These are phyloP conservation scores for Smittia sp. DNA, from an alignment of 2,888 invertebrate species.

Conservation along the genomic window DNA sequence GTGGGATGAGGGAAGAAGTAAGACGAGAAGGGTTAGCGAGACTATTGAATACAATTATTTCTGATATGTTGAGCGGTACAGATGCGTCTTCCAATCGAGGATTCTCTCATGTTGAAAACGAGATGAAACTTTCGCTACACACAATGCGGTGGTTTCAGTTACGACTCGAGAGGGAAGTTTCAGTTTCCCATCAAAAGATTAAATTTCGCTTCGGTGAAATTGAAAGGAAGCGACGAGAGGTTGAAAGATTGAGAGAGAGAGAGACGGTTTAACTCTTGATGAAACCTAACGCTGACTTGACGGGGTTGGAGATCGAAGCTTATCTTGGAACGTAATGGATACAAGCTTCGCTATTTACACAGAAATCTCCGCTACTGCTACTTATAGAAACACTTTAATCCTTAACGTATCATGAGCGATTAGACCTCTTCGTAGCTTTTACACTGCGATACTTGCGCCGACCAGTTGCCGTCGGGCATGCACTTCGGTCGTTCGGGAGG, in stretches of 20 bases:
- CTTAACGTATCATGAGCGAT: not conserved
- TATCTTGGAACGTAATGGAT: not conserved
- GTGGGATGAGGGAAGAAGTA: not conserved
- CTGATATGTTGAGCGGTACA: not conserved
- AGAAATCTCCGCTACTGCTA: constrained; percentile 11
- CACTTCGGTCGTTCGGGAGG: constrained; percentile 64
- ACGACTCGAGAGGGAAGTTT: not conserved
- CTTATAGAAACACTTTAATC: not conserved
- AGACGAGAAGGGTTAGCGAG: not conserved
- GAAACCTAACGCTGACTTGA: not conserved
- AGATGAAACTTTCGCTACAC: not conserved
- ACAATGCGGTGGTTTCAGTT: constrained; percentile 13
- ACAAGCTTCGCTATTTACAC: constrained; percentile 16
- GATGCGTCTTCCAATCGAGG: not conserved
- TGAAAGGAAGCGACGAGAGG: not conserved
- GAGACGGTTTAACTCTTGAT: not conserved
- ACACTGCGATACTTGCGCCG: constrained; percentile 64
- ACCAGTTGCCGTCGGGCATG: constrained; percentile 67
- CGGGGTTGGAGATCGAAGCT: not conserved
- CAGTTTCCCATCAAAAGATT: not conserved
- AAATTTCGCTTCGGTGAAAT: constrained; percentile 9
- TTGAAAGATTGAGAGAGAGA: not conserved
- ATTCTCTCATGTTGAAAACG: not conserved
- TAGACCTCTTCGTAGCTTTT: constrained; percentile 63
- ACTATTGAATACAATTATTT: not conserved